phyloP scores from a whole-genome alignment of 2,888 invertebrate genomes.

The Phragmatobia fuliginosa region DNA sequence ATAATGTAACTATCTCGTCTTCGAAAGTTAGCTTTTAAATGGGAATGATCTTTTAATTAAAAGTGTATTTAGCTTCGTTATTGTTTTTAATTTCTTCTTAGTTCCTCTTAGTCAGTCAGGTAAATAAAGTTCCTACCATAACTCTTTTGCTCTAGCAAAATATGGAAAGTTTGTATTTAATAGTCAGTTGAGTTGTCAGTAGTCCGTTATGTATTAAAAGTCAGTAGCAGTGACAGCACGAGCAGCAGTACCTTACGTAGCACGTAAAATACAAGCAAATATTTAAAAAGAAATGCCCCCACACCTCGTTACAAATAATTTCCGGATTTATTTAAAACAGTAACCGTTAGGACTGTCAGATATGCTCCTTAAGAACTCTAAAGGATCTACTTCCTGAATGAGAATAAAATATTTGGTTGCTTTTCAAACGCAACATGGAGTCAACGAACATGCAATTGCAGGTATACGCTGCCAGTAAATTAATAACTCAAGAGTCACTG shows the following conservation, averaged over 20 bases:
- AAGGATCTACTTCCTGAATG: too few relatives aligned
- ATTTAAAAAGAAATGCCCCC: neutral
- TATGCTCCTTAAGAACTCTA: too few relatives aligned
- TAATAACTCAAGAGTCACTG: too few relatives aligned
- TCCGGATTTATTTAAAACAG: neutral
- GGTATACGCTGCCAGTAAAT: too few relatives aligned
- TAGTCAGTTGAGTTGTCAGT: neutral
- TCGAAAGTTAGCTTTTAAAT: too few relatives aligned
- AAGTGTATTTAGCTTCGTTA: neutral
- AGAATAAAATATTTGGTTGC: neutral
- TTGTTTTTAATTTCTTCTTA: too few relatives aligned
- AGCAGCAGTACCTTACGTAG: too few relatives aligned
- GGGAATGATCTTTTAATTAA: neutral
- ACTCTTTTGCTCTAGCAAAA: neutral
- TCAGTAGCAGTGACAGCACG: too few relatives aligned
- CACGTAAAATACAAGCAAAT: neutral
- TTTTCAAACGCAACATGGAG: neutral
- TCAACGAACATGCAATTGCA: neutral
- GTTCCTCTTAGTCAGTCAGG: too few relatives aligned
- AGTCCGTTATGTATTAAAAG: too few relatives aligned
- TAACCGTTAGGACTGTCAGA: neutral
- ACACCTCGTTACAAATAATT: neutral
- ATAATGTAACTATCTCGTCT: neutral
- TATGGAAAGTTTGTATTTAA: neutral
- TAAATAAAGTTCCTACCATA: neutral